These are phyloP conservation scores for Alviniconcha strummeri DNA, from an alignment of 2,888 invertebrate species.

Conservation along the genomic window DNA sequence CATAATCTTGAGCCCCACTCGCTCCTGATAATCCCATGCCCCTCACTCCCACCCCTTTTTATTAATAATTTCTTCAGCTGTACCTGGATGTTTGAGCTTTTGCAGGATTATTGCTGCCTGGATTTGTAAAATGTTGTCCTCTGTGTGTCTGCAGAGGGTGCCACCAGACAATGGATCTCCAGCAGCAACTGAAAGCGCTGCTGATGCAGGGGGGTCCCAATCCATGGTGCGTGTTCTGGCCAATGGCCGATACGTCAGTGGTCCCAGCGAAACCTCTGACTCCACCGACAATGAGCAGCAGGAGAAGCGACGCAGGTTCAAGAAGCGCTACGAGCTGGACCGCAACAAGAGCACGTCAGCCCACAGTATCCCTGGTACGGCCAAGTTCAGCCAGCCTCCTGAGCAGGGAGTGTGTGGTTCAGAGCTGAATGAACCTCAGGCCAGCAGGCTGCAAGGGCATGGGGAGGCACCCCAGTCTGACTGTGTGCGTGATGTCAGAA, in stretches of 20 bases:
- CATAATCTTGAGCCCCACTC: no score
- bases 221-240: slow-evolving; percentile 25
- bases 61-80: no score
- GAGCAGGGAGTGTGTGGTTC: neutral
- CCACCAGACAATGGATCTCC: no score
- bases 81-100: no score
- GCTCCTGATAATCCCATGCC: no score
- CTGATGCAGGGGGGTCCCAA: neutral
- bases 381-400: slow-evolving; percentile 19
- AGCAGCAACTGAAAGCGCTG: no score
- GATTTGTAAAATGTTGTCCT: no score
- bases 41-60: no score
- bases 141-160: no score
- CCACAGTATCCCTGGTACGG: slow-evolving; percentile 48
- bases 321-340: slow-evolving; percentile 59
- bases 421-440: neutral
- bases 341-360: slow-evolving; percentile 62
- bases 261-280: slow-evolving; percentile 57
- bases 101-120: no score
- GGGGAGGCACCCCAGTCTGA: neutral
- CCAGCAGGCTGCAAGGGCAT: neutral
- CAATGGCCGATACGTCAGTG: slow-evolving; percentile 17
- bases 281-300: slow-evolving; percentile 62
- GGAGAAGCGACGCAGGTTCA: slow-evolving; percentile 51
- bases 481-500: no score